A percentile compares a stretch with the other conserved stretches of the same genome.
phyloP scores from a whole-genome alignment of 2,113 vertebrate genomes.

The Callaeas wilsoni region DNA sequence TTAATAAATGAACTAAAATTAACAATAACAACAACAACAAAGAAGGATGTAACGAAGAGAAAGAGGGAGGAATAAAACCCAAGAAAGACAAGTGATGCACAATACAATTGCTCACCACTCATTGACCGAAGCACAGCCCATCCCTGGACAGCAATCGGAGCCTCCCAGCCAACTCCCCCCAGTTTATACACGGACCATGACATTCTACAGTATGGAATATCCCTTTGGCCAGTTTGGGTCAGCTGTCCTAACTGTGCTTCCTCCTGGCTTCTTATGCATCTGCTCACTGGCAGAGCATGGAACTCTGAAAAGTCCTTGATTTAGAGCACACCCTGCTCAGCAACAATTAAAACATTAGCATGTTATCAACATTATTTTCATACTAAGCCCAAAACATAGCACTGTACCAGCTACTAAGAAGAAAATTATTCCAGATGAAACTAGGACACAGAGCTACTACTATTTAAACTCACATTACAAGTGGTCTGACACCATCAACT shows the following conservation, averaged over 20 bases:
- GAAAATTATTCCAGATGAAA: not conserved
- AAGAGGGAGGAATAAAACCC: not conserved
- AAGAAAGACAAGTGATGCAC: not conserved
- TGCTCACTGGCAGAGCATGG: not conserved
- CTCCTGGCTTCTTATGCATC: not conserved
- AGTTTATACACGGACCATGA: not conserved
- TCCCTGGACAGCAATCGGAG: rapidly evolving
- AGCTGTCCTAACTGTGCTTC: not conserved
- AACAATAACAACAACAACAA: not conserved
- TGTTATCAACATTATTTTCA: not conserved
- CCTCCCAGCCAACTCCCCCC: not conserved
- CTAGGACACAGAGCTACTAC: not conserved
- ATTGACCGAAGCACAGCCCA: not conserved
- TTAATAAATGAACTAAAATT: not conserved
- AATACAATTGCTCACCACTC: not conserved
- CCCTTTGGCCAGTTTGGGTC: not conserved
- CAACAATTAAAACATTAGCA: not conserved
- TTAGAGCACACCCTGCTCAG: not conserved
- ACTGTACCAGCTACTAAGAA: not conserved
- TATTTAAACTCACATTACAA: not conserved
- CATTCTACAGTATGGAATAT: not conserved
- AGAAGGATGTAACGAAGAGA: not conserved
- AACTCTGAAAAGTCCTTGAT: not conserved
- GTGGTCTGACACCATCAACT: not conserved
- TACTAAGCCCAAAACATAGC: not conserved